phyloP scores from a whole-genome alignment of 2,113 vertebrate genomes.

The Acinonyx jubatus region DNA sequence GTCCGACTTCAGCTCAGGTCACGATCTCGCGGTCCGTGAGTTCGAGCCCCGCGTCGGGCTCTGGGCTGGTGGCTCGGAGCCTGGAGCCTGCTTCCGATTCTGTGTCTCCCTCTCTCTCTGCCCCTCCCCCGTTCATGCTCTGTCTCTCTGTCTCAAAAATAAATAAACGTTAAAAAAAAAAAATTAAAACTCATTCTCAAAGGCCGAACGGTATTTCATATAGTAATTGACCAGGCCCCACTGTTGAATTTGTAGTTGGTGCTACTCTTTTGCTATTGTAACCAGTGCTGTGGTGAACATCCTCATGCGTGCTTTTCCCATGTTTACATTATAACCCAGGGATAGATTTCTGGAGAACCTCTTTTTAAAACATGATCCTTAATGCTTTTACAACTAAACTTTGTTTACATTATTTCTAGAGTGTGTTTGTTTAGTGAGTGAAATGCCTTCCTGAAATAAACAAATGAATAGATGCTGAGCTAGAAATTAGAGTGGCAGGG shows the following conservation, averaged over 20 bases:
- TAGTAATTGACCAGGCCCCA: neutral
- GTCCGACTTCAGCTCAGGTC: no score
- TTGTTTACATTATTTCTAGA: neutral
- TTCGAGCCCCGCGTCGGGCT: no score
- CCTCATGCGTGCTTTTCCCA: neutral
- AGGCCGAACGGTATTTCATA: neutral
- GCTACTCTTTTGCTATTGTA: neutral
- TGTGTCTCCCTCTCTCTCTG: no score
- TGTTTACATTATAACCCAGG: neutral
- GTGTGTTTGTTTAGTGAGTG: neutral
- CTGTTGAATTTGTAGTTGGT: neutral
- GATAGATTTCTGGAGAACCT: neutral
- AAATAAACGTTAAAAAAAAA: no score
- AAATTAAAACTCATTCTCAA: neutral
- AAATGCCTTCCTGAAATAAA: constrained; percentile 14
- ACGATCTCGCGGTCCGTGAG: no score
- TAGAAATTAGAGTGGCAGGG: neutral
- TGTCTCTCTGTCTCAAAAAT: no score
- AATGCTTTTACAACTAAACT: neutral
- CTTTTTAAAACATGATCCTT: neutral
- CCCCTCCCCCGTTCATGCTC: no score
- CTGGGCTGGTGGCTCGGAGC: no score
- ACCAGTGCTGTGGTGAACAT: neutral
- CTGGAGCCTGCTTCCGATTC: no score
- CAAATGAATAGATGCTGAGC: neutral